These are phyloP conservation scores for Phenacoccus solenopsis DNA, from an alignment of 1,140 invertebrate species.

Conservation along the genomic window DNA sequence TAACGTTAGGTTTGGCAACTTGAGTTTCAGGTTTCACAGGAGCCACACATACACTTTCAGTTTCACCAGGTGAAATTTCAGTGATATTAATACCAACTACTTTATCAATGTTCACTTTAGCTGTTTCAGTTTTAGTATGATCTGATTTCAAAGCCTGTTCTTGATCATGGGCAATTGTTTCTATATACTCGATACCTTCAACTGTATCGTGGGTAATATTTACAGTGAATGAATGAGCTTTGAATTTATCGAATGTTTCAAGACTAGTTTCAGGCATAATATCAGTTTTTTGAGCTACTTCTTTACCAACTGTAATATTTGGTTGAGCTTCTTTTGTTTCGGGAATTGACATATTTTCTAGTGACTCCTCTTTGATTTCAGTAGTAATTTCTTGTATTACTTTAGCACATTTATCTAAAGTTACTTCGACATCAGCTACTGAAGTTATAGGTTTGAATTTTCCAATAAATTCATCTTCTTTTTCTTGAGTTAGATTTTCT, in stretches of 20 bases:
- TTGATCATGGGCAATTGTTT: slow-evolving; percentile 5
- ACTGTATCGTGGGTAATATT: background rate
- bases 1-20: slow-evolving; percentile 30
- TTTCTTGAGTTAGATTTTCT: slow-evolving; percentile 6
- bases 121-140: background rate
- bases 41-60: slow-evolving; percentile 31
- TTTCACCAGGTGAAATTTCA: slow-evolving; percentile 37
- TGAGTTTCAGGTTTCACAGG: slow-evolving; percentile 31
- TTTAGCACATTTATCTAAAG: slow-evolving; percentile 10
- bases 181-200: background rate
- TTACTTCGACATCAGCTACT: background rate
- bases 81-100: slow-evolving; percentile 37
- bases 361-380: slow-evolving; percentile 31
- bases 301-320: slow-evolving; percentile 12
- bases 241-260: background rate
- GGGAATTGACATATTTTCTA: slow-evolving; percentile 28
- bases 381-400: slow-evolving; percentile 32
- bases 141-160: background rate
- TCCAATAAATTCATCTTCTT: slow-evolving; percentile 19
- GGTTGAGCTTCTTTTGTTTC: slow-evolving; percentile 32
- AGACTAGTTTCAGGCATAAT: background rate
- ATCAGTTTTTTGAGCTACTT: slow-evolving; percentile 15
- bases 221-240: background rate
- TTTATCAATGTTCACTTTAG: slow-evolving; percentile 30
- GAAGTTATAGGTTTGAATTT: background rate